These are phyloP conservation scores for Mormyrus lacerda DNA, from an alignment of 2,113 vertebrate genomes.

Conservation along the genomic window DNA sequence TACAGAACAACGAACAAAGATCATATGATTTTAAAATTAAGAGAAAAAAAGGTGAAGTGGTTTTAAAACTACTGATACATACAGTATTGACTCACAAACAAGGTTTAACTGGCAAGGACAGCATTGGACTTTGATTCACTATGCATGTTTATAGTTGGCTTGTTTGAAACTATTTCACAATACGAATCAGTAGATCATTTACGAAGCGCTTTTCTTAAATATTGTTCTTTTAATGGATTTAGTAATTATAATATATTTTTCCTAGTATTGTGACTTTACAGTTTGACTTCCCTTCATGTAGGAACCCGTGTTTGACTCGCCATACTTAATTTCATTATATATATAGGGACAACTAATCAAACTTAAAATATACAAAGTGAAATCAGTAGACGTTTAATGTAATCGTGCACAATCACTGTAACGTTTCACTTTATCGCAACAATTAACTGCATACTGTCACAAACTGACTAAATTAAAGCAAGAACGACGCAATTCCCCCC, in stretches of 20 bases:
- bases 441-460: background rate
- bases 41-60: background rate
- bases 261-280: background rate
- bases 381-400: background rate
- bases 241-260: background rate
- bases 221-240: background rate
- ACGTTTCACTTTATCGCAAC: background rate
- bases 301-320: background rate
- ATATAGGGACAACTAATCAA: background rate
- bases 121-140: conserved; percentile 1
- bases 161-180: background rate
- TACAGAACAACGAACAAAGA: background rate
- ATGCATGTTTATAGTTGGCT: background rate
- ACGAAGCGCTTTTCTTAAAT: background rate
- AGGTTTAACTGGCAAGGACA: background rate
- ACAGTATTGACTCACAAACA: background rate
- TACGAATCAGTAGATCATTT: background rate
- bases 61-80: background rate
- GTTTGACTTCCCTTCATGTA: background rate
- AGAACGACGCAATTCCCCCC: background rate
- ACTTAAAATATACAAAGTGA: background rate
- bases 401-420: background rate
- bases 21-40: background rate
- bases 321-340: background rate
- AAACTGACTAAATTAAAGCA: background rate